Evolutionary conservation across 2,888 invertebrate genomes (phyloP).

Genomic region (Drosophila nr. perissopoda): DNA sequence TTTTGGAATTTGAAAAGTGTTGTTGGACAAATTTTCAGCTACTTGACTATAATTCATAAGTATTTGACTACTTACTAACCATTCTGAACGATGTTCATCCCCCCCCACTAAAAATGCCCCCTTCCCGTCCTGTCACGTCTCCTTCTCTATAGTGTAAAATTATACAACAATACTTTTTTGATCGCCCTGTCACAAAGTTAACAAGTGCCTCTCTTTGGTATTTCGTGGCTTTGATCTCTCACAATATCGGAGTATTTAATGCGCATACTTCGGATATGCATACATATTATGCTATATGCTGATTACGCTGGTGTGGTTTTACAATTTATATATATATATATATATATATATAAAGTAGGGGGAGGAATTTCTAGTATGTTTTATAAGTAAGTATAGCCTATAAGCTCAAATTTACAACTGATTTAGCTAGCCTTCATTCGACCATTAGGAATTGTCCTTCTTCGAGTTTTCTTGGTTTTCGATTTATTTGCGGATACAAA

Average conservation of each 20-base stretch:
- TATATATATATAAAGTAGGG: constrained; percentile 36
- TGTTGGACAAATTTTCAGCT: constrained; percentile 52
- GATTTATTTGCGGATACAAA: constrained; percentile 36
- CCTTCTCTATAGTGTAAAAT: constrained; percentile 42
- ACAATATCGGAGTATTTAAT: constrained; percentile 38
- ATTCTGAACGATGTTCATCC: constrained; percentile 32
- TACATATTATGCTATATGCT: constrained; percentile 33
- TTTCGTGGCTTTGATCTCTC: constrained; percentile 28
- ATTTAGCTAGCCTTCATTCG: constrained; percentile 50
- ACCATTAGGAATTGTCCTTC: constrained; percentile 52
- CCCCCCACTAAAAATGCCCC: background rate
- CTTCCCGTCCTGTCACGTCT: background rate
- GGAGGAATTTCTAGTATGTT: constrained; percentile 49
- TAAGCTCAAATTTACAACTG: constrained; percentile 81
- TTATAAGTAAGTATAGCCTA: constrained; percentile 65
- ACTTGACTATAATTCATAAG: constrained; percentile 44
- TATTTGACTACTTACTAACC: constrained; percentile 42
- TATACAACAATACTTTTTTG: constrained; percentile 56
- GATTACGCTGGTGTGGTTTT: constrained; percentile 48
- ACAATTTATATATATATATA: constrained; percentile 31
- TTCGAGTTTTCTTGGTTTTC: constrained; percentile 1
- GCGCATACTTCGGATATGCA: constrained; percentile 50
- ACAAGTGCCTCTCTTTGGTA: constrained; percentile 61
- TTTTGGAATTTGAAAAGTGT: constrained; percentile 30
- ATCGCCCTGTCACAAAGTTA: constrained; percentile 56